Conservation (phyloP, 2,888 invertebrate genomes). For the Bimastos eiseni region DNA sequence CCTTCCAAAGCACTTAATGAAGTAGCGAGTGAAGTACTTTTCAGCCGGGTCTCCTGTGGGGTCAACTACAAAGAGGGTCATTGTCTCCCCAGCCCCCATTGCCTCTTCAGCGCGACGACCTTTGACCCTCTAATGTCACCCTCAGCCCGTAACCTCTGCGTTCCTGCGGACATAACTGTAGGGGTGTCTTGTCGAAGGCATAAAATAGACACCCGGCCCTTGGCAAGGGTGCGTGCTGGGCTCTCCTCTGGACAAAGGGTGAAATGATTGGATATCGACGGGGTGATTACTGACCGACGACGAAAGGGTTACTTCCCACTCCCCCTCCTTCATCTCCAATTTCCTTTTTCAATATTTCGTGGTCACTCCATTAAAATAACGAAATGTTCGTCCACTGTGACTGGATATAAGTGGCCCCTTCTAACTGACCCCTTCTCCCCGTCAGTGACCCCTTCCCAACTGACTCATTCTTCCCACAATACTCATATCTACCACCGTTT, state of each 20-base stretch:
- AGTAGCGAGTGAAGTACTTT: conserved; percentile 1
- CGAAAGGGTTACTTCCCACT: not conserved
- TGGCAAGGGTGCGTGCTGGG: not conserved
- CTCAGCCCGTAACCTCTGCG: not conserved
- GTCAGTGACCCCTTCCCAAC: too few relatives aligned
- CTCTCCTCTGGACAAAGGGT: not conserved
- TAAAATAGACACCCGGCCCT: not conserved
- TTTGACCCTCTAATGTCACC: not conserved
- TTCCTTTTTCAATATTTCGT: not conserved
- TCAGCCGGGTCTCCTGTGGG: not conserved
- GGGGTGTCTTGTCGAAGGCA: not conserved
- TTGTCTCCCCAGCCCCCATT: not conserved
- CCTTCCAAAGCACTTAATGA: not conserved
- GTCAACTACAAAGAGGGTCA: not conserved
- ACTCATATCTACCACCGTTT: too few relatives aligned
- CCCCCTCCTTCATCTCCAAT: not conserved
- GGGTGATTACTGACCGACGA: not conserved
- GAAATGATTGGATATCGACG: not conserved
- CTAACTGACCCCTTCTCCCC: not conserved
- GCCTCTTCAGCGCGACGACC: not conserved
- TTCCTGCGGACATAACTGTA: not conserved
- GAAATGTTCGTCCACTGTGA: not conserved
- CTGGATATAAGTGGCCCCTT: not conserved
- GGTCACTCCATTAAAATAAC: not conserved
- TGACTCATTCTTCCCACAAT: too few relatives aligned